Evolutionary conservation across 2,797 vertebrate species (phyloP).

Genomic region (Rhynchonycteris naso): DNA sequence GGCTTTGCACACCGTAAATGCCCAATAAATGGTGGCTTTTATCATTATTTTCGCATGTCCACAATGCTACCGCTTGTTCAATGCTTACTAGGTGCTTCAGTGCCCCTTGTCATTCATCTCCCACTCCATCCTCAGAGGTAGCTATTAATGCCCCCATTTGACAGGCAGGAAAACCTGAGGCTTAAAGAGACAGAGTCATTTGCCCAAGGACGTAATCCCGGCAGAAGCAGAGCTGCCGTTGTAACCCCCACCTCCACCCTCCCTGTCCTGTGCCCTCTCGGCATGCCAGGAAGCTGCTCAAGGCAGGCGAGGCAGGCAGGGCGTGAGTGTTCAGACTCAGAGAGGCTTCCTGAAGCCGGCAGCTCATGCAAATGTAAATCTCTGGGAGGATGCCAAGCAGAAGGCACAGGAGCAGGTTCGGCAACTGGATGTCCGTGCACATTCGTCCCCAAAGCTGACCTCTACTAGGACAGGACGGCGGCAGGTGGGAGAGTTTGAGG

Average conservation of each 20-base stretch:
- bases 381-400: accelerated
- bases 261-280: neutral
- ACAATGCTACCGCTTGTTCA: neutral
- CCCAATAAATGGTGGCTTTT: neutral
- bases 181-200: neutral
- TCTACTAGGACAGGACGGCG: neutral
- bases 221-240: neutral
- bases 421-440: neutral
- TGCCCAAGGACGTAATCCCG: neutral
- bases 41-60: neutral
- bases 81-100: neutral
- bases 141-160: neutral
- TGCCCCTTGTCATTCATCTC: neutral
- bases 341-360: neutral
- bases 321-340: neutral
- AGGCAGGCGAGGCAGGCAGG: accelerated
- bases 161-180: neutral
- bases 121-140: neutral
- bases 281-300: neutral
- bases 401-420: neutral
- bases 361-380: accelerated
- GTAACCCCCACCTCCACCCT: accelerated
- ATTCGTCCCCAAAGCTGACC: neutral
- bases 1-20: neutral
- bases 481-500: too few species aligned